Evolutionary conservation across 1,140 invertebrate genomes (phyloP).

Genomic region (Caenorhabditis elegans): DNA sequence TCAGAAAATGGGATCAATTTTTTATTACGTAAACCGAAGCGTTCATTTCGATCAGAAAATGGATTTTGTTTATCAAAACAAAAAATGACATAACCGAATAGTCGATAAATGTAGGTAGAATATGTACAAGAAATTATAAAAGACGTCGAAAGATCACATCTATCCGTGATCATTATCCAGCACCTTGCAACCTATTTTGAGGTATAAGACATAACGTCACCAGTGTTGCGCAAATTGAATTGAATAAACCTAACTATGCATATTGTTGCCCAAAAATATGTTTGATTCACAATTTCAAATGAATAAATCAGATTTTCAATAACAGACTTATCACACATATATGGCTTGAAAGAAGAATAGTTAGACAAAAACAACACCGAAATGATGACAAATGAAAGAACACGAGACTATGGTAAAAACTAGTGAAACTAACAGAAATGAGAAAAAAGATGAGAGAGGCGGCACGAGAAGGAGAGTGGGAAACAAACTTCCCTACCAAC

Average conservation of each 20-base stretch:
- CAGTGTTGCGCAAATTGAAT: too few relatives aligned
- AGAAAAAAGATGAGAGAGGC: neutral
- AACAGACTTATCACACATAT: neutral
- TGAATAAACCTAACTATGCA: neutral
- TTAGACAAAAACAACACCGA: neutral
- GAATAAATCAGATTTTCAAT: neutral
- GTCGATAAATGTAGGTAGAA: too few relatives aligned
- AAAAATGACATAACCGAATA: too few relatives aligned
- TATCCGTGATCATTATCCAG: too few relatives aligned
- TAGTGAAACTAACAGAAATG: neutral
- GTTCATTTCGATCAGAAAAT: too few relatives aligned
- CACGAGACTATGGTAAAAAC: neutral
- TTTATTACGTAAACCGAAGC: too few relatives aligned
- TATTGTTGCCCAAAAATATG: neutral
- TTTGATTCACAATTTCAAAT: neutral
- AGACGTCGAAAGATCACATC: too few relatives aligned
- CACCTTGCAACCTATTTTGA: too few relatives aligned
- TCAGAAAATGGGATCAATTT: too few relatives aligned
- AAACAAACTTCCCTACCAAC: neutral
- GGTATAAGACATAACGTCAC: too few relatives aligned
- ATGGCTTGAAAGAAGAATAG: neutral
- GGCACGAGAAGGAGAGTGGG: neutral
- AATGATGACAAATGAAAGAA: slow-evolving; percentile 15
- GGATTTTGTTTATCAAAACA: too few relatives aligned
- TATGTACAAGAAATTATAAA: too few relatives aligned